Evolutionary conservation across 2,888 invertebrate species (phyloP).

Genomic region (Lasioglossum leucozonium): DNA sequence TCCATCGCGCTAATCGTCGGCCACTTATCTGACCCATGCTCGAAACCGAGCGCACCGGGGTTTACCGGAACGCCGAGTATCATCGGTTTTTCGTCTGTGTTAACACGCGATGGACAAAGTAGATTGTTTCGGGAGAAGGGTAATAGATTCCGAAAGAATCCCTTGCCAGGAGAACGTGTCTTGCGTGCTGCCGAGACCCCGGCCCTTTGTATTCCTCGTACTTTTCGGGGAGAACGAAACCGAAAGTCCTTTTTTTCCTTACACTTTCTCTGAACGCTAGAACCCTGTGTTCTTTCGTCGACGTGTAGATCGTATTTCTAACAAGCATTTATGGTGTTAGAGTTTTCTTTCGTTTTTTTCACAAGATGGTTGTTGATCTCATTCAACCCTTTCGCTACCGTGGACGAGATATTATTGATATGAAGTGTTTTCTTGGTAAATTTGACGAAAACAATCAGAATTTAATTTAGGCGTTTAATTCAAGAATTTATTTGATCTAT

Average conservation of each 20-base stretch:
- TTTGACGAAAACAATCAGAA: no score
- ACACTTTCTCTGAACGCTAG: background rate
- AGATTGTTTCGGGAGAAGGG: conserved; percentile 15
- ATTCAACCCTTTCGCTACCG: no score
- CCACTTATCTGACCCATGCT: conserved; percentile 36
- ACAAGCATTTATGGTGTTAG: background rate
- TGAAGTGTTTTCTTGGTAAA: no score
- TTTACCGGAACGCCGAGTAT: conserved; percentile 8
- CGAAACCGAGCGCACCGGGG: conserved; percentile 15
- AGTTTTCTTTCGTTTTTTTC: background rate
- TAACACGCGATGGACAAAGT: conserved; percentile 18
- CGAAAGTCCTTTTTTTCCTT: background rate
- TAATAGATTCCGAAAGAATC: conserved; percentile 9
- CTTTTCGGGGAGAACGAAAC: background rate
- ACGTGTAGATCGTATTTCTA: background rate
- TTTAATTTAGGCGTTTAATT: no score
- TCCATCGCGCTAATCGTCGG: conserved; percentile 45
- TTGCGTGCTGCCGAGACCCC: background rate
- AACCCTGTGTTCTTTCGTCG: background rate
- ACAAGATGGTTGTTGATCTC: no score
- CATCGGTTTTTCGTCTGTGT: conserved; percentile 12
- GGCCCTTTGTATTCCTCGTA: conserved; percentile 2
- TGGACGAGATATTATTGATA: no score
- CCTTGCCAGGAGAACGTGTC: background rate
- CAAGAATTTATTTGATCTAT: background rate